Evolutionary conservation across 2,113 vertebrate genomes (phyloP), one percentile per base, ranked within the genome.

Genomic region (Vireo altiloquus): DNA sequence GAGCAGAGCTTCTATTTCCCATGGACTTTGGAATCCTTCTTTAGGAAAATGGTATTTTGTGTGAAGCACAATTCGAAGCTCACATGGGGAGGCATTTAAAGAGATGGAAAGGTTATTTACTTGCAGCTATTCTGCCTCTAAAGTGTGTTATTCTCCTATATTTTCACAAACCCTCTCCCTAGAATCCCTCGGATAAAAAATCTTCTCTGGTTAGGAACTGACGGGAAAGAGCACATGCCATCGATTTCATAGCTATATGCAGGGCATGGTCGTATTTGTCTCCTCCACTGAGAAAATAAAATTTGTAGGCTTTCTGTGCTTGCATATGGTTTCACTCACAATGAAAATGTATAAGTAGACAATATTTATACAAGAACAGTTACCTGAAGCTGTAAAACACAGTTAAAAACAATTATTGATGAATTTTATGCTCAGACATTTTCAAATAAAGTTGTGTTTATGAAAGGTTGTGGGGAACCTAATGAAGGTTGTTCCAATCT

Each of bases 401-500:
- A 50, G 42, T 94, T 87, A 59, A 91, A 91, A 95, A 88, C 49
- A 91, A 81, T 92, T 82, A 92, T 60, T 95, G 75, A 86, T 93
- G 17, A 92, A 88, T 88, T 69, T 86, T 94, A 88, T 89, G 90
- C 85, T 93, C 39, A 4, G 93, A 66, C 52, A 89, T 96, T 94
- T 96, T 93, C 85, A 96, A 65, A 86, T 83, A 83, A 90, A 95
- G 28, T 61, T 40, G 59, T 68, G 71, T 83, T 90, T 92, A 74
- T 81, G 90, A 81, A 91, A 88, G 75, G 76, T 82, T 86, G 59
- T 87, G 82, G 54, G 46, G 42, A 95, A 52, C 72, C 40, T 91
- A 95, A 93, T 77, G 82, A 95, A 91, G 42, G 42, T 33, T 94
- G 83, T 83, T 95, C 88, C 75, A 81, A 87, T 86, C 79, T 83